phyloP scores from a whole-genome alignment of 2,113 vertebrate species.

The Paedocypris sp. region DNA sequence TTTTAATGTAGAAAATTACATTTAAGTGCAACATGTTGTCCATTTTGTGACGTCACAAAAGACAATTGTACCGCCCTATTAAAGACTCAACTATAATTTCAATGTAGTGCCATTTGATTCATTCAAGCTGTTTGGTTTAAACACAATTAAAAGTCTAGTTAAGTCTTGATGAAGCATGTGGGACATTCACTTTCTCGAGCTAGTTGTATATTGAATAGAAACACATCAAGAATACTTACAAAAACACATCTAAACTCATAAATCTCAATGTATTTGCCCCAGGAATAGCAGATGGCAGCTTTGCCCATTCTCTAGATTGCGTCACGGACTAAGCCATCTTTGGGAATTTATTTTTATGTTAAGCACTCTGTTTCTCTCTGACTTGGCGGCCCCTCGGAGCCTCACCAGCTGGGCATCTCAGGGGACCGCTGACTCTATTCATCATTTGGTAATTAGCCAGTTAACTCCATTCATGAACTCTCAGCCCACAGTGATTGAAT shows the following conservation, averaged over 20 bases:
- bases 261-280: neutral
- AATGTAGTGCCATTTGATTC: no score
- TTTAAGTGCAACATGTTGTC: no score
- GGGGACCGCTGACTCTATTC: conserved; percentile 37
- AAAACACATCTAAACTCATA: neutral
- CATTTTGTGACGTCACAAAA: no score
- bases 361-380: conserved; percentile 16
- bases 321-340: conserved; percentile 26
- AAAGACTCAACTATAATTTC: no score
- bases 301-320: conserved; percentile 1
- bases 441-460: conserved; percentile 44
- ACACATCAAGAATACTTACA: no score
- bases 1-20: no score
- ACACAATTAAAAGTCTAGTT: no score
- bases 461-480: conserved; percentile 46
- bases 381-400: conserved; percentile 15
- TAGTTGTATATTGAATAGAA: no score
- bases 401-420: conserved; percentile 36
- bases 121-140: no score
- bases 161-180: no score
- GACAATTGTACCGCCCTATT: no score
- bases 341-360: conserved; percentile 32
- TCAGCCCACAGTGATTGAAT: conserved; percentile 38
- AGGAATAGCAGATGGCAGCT: conserved; percentile 30
- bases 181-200: no score